Conservation (phyloP, 2,888 invertebrate species). For the Scaptomyza caliginosa region DNA sequence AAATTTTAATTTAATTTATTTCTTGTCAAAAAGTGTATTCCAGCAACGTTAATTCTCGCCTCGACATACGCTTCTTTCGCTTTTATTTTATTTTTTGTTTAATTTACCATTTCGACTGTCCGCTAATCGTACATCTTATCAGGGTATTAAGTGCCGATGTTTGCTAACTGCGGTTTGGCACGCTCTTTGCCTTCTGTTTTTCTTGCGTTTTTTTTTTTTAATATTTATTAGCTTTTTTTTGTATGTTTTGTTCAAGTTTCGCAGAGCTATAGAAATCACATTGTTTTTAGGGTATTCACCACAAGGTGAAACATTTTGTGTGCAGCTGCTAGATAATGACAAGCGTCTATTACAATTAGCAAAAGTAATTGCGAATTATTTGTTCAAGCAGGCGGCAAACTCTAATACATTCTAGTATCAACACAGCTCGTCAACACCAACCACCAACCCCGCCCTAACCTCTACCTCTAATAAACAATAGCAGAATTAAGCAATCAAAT, state of each 20-base stretch:
- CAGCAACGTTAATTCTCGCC: background rate
- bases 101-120: conserved; percentile 46
- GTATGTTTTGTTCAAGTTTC: background rate
- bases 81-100: conserved; percentile 24
- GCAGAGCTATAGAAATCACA: conserved; percentile 48
- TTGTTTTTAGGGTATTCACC: conserved; percentile 74
- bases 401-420: background rate
- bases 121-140: conserved; percentile 72
- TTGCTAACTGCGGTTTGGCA: conserved; percentile 64
- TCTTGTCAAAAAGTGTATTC: conserved; percentile 16
- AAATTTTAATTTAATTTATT: background rate
- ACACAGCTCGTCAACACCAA: background rate
- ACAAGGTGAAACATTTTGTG: conserved; percentile 62
- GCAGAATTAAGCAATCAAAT: conserved; percentile 18
- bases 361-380: conserved; percentile 68
- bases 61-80: background rate
- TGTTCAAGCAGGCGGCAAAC: conserved; percentile 32
- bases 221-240: background rate
- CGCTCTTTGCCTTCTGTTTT: conserved; percentile 50
- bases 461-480: background rate
- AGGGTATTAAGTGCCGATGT: conserved; percentile 66
- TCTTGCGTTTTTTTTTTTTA: background rate
- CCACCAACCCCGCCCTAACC: background rate
- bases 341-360: conserved; percentile 64
- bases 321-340: conserved; percentile 41